phyloP scores from a whole-genome alignment of 2,113 vertebrate species.

The Cacatua alba region DNA sequence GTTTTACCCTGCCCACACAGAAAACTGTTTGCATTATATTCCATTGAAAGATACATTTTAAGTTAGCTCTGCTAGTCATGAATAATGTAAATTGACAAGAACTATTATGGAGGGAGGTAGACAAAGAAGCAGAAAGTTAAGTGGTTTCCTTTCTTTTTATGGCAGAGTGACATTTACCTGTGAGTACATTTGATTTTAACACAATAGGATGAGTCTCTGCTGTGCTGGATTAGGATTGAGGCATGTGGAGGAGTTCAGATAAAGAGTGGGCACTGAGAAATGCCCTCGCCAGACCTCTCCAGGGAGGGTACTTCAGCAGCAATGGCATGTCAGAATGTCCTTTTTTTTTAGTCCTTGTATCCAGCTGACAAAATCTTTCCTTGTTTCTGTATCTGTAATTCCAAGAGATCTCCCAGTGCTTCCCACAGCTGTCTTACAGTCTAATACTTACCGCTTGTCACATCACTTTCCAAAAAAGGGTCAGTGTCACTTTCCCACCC shows the following conservation, averaged over 20 bases:
- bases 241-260: slow-evolving; percentile 63
- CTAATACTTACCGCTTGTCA: slow-evolving; percentile 55
- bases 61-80: slow-evolving; percentile 49
- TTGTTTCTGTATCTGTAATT: slow-evolving; percentile 55
- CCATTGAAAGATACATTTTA: slow-evolving; percentile 46
- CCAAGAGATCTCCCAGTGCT: slow-evolving; percentile 54
- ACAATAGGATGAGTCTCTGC: slow-evolving; percentile 60
- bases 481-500: slow-evolving; percentile 31
- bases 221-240: slow-evolving; percentile 62
- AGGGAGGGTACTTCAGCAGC: slow-evolving; percentile 44
- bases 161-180: slow-evolving; percentile 67
- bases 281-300: slow-evolving; percentile 60
- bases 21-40: slow-evolving; percentile 51
- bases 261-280: slow-evolving; percentile 68
- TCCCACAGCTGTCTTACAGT: slow-evolving; percentile 58
- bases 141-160: slow-evolving; percentile 61
- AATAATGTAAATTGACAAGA: slow-evolving; percentile 71
- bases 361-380: slow-evolving; percentile 61
- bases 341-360: not conserved
- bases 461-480: slow-evolving; percentile 34
- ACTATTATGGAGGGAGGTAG: slow-evolving; percentile 52
- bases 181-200: slow-evolving; percentile 65
- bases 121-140: slow-evolving; percentile 66
- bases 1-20: slow-evolving; percentile 58
- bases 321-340: slow-evolving; percentile 54